phyloP scores from a whole-genome alignment of 2,797 vertebrate genomes.

The Anableps anableps region DNA sequence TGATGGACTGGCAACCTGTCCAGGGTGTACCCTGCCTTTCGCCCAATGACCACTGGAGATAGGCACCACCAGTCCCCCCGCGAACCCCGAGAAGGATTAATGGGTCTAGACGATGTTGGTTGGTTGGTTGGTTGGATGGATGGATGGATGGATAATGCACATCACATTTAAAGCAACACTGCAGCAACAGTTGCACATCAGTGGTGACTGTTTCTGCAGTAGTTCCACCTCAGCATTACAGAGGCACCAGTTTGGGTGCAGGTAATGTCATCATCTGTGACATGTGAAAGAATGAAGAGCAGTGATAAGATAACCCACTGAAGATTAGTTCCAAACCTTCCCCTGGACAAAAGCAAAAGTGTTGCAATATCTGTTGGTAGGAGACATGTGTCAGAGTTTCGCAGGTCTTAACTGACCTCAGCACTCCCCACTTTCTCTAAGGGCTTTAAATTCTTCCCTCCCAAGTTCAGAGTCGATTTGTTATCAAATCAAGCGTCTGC shows the following conservation, averaged over 20 bases:
- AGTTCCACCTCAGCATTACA: conserved; percentile 30
- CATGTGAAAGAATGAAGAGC: conserved; percentile 44
- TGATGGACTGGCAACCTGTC: neutral
- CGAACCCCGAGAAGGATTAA: neutral
- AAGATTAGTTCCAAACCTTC: conserved; percentile 63
- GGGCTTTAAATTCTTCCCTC: conserved; percentile 97
- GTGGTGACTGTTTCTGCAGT: neutral
- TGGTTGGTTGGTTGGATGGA: no score
- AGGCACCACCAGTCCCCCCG: neutral
- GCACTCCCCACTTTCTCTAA: conserved; percentile 79
- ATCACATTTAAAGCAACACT: neutral
- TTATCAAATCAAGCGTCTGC: conserved; percentile 99
- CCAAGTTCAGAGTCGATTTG: conserved; percentile 99
- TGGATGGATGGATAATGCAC: neutral
- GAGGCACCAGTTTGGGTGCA: conserved; percentile 40
- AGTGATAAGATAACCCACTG: conserved; percentile 58
- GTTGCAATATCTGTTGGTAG: conserved; percentile 71
- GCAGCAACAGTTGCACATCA: neutral
- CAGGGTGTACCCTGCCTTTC: neutral
- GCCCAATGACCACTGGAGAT: neutral
- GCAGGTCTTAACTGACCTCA: conserved; percentile 69
- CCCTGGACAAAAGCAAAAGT: conserved; percentile 32
- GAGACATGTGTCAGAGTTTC: conserved; percentile 58
- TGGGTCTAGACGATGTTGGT: neutral
- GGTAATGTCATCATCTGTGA: conserved; percentile 54